A percentile compares a stretch with the other conserved stretches of the same genome.
phyloP scores from a whole-genome alignment of 2,888 invertebrate genomes.

The Drosophila phalerata region DNA sequence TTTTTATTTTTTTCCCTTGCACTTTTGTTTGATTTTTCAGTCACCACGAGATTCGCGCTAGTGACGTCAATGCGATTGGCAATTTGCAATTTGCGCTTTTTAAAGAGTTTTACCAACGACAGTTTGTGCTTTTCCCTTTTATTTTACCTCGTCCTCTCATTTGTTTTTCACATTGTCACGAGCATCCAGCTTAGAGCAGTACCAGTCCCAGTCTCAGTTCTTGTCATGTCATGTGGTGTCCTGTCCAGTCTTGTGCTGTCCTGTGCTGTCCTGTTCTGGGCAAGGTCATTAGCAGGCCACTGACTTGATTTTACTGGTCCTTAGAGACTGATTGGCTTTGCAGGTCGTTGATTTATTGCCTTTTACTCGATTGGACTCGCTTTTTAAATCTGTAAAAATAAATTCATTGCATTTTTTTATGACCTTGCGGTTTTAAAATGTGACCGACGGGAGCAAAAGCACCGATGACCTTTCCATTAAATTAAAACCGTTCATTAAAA shows the following conservation, averaged over 20 bases:
- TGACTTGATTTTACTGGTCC: conserved; percentile 49
- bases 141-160: not conserved
- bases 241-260: not conserved
- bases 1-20: not conserved
- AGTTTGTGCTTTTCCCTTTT: not conserved
- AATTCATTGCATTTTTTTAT: conserved; percentile 19
- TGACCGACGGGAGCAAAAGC: not conserved
- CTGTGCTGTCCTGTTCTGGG: conserved; percentile 1
- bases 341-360: conserved; percentile 54
- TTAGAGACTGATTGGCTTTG: conserved; percentile 45
- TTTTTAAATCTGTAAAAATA: conserved; percentile 5
- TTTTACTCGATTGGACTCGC: conserved; percentile 9
- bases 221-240: not conserved
- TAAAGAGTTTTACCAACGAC: conserved; percentile 36
- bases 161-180: not conserved
- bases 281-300: conserved; percentile 56
- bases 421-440: conserved; percentile 17
- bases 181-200: not conserved
- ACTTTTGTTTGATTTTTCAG: not conserved
- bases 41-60: not conserved
- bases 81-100: conserved; percentile 51
- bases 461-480: conserved; percentile 10
- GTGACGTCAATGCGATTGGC: conserved; percentile 68
- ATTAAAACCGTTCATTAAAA: conserved; percentile 6
- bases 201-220: not conserved